Evolutionary conservation across 2,797 vertebrate species (phyloP).

Genomic region (Anas acuta): DNA sequence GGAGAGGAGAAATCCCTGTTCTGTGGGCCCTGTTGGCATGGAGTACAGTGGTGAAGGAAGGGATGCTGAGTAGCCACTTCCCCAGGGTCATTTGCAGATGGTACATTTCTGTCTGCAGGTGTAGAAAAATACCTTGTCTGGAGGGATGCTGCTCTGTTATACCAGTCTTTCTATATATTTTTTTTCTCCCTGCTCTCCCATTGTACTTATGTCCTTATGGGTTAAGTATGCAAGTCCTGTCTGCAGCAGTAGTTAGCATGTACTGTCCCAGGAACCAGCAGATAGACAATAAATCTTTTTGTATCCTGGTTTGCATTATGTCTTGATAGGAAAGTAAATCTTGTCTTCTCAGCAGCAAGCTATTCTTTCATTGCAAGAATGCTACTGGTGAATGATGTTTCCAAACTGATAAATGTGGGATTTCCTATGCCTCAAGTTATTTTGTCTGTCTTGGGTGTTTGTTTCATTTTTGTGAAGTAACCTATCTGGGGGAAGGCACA

Average conservation of each 20-base stretch:
- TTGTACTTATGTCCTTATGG: background rate
- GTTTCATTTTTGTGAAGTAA: background rate
- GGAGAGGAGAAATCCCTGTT: background rate
- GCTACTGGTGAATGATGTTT: background rate
- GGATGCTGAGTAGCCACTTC: background rate
- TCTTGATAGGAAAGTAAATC: background rate
- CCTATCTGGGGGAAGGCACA: background rate
- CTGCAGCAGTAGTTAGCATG: background rate
- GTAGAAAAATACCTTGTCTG: background rate
- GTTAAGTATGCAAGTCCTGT: background rate
- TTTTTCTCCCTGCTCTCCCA: background rate
- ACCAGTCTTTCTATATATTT: background rate
- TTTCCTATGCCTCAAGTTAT: background rate
- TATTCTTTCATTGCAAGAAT: background rate
- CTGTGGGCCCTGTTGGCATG: rapidly evolving
- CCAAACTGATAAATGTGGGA: background rate
- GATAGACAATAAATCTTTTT: background rate
- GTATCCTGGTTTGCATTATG: background rate
- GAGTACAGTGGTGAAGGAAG: background rate
- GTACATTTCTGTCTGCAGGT: background rate
- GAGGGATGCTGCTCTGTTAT: background rate
- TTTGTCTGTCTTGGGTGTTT: background rate
- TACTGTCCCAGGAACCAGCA: background rate
- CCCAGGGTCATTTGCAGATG: background rate
- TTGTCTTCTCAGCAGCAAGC: background rate